Base-by-base conservation (phyloP, 2,797 vertebrate genomes). In the Acanthurus leucopareius region DNA sequence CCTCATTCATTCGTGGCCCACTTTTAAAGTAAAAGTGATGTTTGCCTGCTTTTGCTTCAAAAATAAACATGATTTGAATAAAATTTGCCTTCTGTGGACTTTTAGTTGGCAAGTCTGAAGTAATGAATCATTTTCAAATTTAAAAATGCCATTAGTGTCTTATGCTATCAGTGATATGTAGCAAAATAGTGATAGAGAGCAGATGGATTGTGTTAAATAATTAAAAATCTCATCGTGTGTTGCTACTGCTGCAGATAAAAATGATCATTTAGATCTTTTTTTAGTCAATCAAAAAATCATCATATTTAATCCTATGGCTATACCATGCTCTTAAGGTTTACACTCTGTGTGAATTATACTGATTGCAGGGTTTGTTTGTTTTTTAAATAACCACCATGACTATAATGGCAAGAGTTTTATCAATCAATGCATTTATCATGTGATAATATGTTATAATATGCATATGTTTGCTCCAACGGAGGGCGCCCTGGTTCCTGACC, bases 51-150 rank as follows among this genome's bases (percentile, higher is more conserved):
- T 62, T 84, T 76, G 73, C 81, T 89, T 91, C 44, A 42, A 19
- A 82, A 92, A 88, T 90, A 94, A 93, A 91, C 10, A 71, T 54
- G 2, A 73, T 75, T 86, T 80, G 35, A 85, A 51, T 75, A 70
- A 69, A 6, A 51, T 64, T 54, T 60, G 5, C 0, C 2, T 56
- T 68, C 44, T 74, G 47, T 73, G 44, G 38, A 57, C 16, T 73
- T 77, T 65, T 74, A 70, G 19, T 59, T 9, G 20, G 2, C 22
- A 25, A 40, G 44, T 35, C 13, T 15, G 3, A 62, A 32, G 11
- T 28, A 16, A 15, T 32, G 11, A 25, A 10, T 32, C 2, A 22
- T 42, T 51, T 47, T 48, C 3, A 42, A 4, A 53, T 16, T 64
- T 1, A 16, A 2, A 48, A 67, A 49, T 51, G 3, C 4, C 51